phyloP scores from a whole-genome alignment of 2,113 vertebrate species.

The Eolophus roseicapilla region DNA sequence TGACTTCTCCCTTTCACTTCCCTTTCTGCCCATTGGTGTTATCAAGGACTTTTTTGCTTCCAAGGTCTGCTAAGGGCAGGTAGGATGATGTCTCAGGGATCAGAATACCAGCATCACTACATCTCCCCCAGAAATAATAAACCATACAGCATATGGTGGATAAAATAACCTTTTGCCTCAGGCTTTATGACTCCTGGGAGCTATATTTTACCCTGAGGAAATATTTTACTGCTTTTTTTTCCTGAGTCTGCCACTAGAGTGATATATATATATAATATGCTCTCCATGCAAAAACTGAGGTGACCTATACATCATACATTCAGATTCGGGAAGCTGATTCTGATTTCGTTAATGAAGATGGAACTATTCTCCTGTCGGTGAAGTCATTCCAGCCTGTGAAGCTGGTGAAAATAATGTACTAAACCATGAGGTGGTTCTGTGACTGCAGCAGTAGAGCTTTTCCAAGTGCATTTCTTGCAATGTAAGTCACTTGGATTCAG shows the following conservation, averaged over 20 bases:
- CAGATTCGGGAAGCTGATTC: background rate
- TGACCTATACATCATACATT: constrained; percentile 11
- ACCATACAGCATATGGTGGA: constrained; percentile 5
- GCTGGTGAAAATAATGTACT: background rate
- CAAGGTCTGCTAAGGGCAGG: constrained; percentile 20
- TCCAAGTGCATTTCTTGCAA: background rate
- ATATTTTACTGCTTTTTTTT: constrained; percentile 63
- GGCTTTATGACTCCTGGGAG: constrained; percentile 53
- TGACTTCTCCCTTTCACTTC: background rate
- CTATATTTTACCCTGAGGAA: constrained; percentile 59
- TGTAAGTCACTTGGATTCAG: background rate
- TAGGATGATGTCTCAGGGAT: background rate
- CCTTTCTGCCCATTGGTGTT: background rate
- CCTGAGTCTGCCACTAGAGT: background rate
- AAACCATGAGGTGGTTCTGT: background rate
- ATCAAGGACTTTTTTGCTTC: background rate
- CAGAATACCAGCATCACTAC: background rate
- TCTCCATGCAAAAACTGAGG: constrained; percentile 7
- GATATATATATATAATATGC: constrained; percentile 32
- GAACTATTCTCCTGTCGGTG: background rate
- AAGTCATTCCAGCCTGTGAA: background rate
- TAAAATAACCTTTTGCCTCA: constrained; percentile 65
- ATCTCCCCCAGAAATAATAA: constrained; percentile 12
- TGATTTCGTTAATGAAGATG: background rate
- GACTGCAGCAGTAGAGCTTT: background rate